phyloP scores from a whole-genome alignment of 2,888 invertebrate species.

The Elmis aenea region DNA sequence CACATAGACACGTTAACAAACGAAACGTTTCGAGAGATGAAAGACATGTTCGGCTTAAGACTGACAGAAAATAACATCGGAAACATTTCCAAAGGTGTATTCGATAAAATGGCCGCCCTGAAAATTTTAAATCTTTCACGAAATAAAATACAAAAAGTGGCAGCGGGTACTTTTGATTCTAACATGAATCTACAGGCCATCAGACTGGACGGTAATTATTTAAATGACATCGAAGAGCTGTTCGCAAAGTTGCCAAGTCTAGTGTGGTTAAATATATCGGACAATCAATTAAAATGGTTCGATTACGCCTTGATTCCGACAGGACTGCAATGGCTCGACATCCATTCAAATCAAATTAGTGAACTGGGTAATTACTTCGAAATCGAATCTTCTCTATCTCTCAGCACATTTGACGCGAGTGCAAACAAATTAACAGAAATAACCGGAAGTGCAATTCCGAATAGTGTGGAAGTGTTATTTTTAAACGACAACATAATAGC shows the following conservation, averaged over 20 bases:
- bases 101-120: slow-evolving; percentile 70
- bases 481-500: slow-evolving; percentile 76
- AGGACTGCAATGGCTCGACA: slow-evolving; percentile 78
- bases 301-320: slow-evolving; percentile 83
- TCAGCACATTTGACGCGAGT: slow-evolving; percentile 78
- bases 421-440: slow-evolving; percentile 76
- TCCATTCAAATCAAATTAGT: slow-evolving; percentile 77
- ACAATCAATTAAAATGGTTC: slow-evolving; percentile 77
- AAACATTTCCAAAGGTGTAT: slow-evolving; percentile 72
- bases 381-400: slow-evolving; percentile 71
- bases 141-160: slow-evolving; percentile 75
- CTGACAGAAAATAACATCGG: slow-evolving; percentile 81
- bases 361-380: slow-evolving; percentile 82
- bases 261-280: slow-evolving; percentile 81
- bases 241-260: slow-evolving; percentile 77
- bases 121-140: slow-evolving; percentile 79
- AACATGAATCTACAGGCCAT: slow-evolving; percentile 75
- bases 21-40: slow-evolving; percentile 74
- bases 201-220: slow-evolving; percentile 74
- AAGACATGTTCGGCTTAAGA: slow-evolving; percentile 73
- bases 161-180: slow-evolving; percentile 72
- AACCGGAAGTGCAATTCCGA: slow-evolving; percentile 76
- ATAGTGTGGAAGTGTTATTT: slow-evolving; percentile 73
- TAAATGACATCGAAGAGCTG: slow-evolving; percentile 71
- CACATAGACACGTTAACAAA: slow-evolving; percentile 72